phyloP scores from a whole-genome alignment of 2,888 invertebrate species.

The Rotaria sp. region DNA sequence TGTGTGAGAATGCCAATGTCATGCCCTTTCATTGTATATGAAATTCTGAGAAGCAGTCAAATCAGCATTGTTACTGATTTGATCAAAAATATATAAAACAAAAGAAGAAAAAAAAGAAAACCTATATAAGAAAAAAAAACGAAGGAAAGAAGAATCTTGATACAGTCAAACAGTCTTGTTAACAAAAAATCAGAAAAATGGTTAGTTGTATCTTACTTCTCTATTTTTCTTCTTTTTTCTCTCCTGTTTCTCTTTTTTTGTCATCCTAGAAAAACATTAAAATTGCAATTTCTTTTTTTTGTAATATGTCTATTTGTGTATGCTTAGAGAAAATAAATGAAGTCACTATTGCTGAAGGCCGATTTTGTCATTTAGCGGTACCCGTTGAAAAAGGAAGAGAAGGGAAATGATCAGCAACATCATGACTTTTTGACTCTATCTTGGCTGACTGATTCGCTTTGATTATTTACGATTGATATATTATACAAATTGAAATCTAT shows the following conservation, averaged over 20 bases:
- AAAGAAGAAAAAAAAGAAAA: neutral
- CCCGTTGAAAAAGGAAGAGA: neutral
- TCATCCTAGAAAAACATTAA: neutral
- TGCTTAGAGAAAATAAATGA: neutral
- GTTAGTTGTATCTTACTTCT: neutral
- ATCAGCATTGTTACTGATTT: neutral
- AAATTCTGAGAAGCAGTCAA: neutral
- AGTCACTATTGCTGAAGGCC: neutral
- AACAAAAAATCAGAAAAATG: neutral
- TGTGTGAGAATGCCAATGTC: neutral
- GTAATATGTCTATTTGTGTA: neutral
- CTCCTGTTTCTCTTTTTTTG: neutral
- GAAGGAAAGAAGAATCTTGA: neutral
- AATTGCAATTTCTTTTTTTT: neutral
- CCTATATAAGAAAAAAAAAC: neutral
- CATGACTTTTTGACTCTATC: neutral
- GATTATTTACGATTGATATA: constrained; percentile 19
- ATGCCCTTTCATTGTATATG: neutral
- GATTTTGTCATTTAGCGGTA: neutral
- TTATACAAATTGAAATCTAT: neutral
- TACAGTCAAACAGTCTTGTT: neutral
- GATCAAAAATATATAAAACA: neutral
- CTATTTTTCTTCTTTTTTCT: neutral
- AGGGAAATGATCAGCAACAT: neutral
- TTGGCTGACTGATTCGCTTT: neutral